Conservation (phyloP, 2,797 vertebrate species). For the Calcarius lapponicus region DNA sequence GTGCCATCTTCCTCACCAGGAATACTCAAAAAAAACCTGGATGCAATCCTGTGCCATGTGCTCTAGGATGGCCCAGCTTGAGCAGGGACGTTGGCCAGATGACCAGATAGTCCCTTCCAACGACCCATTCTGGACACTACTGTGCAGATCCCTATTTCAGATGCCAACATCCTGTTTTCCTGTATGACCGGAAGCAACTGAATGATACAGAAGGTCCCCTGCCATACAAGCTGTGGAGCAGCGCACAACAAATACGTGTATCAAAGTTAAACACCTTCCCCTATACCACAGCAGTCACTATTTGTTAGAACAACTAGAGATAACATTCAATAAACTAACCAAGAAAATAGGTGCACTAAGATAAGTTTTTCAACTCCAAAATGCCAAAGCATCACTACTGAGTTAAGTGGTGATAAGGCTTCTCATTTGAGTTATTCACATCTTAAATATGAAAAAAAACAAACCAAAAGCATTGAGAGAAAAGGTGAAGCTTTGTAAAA, state of each 20-base stretch:
- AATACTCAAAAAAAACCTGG: not conserved
- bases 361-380: not conserved
- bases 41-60: not conserved
- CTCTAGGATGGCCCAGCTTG: not conserved
- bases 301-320: not conserved
- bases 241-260: not conserved
- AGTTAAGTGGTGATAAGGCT: not conserved
- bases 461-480: not conserved
- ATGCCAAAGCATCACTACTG: not conserved
- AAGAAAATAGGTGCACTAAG: not conserved
- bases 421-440: not conserved
- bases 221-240: not conserved
- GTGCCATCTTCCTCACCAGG: not conserved
- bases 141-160: not conserved
- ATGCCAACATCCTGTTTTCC: not conserved
- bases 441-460: not conserved
- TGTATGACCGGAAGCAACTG: not conserved
- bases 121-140: not conserved
- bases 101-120: not conserved
- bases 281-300: not conserved
- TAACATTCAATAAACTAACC: not conserved
- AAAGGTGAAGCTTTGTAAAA: not conserved
- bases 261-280: not conserved
- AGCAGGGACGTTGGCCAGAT: not conserved
- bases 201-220: not conserved